A percentile compares a stretch with the other conserved stretches of the same genome.
These are phyloP conservation scores for Ia io DNA, from an alignment of 2,113 vertebrate genomes.

Conservation along the genomic window DNA sequence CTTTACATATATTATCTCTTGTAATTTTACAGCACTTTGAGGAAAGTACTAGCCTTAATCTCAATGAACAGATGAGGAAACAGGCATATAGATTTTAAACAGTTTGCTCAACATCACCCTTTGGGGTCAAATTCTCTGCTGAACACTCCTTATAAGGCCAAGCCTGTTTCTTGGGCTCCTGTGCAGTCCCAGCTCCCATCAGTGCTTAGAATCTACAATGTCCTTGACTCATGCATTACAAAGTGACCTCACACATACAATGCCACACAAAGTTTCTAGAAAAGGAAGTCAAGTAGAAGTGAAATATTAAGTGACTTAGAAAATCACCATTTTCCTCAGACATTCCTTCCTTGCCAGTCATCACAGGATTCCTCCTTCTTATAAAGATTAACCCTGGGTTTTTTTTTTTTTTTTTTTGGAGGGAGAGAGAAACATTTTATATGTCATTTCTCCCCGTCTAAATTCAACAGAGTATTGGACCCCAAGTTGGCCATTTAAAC, in stretches of 20 bases:
- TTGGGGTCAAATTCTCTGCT: neutral
- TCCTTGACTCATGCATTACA: neutral
- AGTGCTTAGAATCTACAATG: neutral
- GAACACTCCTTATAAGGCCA: neutral
- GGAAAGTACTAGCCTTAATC: neutral
- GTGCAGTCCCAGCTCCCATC: neutral
- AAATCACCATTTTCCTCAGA: conserved; percentile 14
- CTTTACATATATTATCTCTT: conserved; percentile 5
- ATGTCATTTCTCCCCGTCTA: neutral
- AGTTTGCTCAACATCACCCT: neutral
- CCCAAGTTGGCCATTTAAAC: conserved; percentile 38
- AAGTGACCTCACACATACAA: conserved; percentile 17
- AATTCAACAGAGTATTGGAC: conserved; percentile 23
- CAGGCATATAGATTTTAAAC: neutral
- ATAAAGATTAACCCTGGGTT: conserved; percentile 1
- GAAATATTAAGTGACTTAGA: neutral
- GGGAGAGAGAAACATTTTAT: neutral
- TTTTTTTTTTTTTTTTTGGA: neutral
- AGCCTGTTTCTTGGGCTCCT: neutral
- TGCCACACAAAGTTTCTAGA: conserved; percentile 6
- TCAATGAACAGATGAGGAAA: neutral
- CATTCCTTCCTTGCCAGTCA: neutral
- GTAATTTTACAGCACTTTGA: neutral
- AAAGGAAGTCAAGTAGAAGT: neutral
- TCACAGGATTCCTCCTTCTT: neutral